phyloP scores from a whole-genome alignment of 2,797 vertebrate species.

The Sebastes hubbsi region DNA sequence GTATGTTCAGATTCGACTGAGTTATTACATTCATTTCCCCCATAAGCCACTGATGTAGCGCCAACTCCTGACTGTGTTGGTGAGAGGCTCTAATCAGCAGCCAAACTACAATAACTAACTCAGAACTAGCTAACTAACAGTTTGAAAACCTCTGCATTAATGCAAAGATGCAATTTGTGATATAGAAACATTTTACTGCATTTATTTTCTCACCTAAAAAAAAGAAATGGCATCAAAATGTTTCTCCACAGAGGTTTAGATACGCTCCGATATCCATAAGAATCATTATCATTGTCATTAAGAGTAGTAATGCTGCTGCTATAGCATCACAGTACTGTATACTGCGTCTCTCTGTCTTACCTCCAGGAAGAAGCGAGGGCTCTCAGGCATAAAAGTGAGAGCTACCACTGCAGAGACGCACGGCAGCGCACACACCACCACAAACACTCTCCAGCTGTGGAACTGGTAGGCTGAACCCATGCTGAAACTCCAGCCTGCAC shows the following conservation, averaged over 20 bases:
- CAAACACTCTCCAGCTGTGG: slow-evolving; percentile 98
- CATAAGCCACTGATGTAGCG: neutral
- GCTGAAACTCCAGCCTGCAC: slow-evolving; percentile 97
- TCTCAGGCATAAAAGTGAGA: slow-evolving; percentile 98
- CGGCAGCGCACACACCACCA: slow-evolving; percentile 94
- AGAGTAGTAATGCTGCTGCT: neutral
- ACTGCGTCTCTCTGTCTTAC: slow-evolving; percentile 71
- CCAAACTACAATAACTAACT: neutral
- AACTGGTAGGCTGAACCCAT: slow-evolving; percentile 99
- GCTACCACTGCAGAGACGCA: slow-evolving; percentile 94
- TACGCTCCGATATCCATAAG: neutral
- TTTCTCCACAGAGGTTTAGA: neutral
- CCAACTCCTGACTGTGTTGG: neutral
- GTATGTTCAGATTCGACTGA: neutral
- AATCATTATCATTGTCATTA: neutral
- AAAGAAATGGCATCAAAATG: neutral
- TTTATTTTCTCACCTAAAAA: neutral
- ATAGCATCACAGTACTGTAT: neutral
- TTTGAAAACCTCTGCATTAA: neutral
- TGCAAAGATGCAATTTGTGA: neutral
- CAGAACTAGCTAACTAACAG: too few species aligned
- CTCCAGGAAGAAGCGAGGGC: slow-evolving; percentile 93
- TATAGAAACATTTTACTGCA: neutral
- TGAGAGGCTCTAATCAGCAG: neutral
- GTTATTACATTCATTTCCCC: neutral